Evolutionary conservation across 2,113 vertebrate species (phyloP), one percentile per base, ranked within the genome.

Genomic region (Pterocles burchelli): DNA sequence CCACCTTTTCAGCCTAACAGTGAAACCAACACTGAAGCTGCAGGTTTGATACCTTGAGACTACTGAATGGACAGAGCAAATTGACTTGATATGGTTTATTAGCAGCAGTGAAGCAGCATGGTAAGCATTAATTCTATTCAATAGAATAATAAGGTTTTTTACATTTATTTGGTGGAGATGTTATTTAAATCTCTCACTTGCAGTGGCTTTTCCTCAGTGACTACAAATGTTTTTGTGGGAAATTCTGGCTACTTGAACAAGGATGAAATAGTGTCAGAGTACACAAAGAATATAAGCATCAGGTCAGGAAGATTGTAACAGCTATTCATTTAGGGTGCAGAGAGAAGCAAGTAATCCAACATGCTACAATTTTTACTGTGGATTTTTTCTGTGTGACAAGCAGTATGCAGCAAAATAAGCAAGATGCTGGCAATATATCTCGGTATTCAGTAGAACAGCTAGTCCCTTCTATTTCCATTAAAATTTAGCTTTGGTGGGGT

Each of bases 181-280:
- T 71, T 95, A 89, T 88, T 95, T 91, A 93, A 91, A 90, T 80
- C 75, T 94, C 46, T 89, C 48, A 65, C 34, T 92, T 79, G 86
- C 20, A 66, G 54, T 54, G 33, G 46, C 46, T 90, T 54, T 93
- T 83, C 58, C 1, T 0, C 54, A 51, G n/a, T 58, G n/a, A 79
- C 59, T 88, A 52, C 19, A 85, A 80, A 85, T 38, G 46, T 34
- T 90, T 91, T 83, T 90, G 46, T 82, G 36, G 11, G 51, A 76
- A 91, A 93, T 95, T 94, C 81, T 79, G 78, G 65, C 66, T 85
- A 9, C 74, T 91, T 80, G 62, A 95, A 85, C 25, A 80, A 71
- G 66, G 62, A 46, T 85, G 38, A 93, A 94, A 74, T 79, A 73
- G 25, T 73, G 31, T 7, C 59, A 85, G 77, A 77, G 16, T 43